These are phyloP conservation scores for Raphicerus campestris DNA, from an alignment of 2,113 vertebrate species.

Conservation along the genomic window DNA sequence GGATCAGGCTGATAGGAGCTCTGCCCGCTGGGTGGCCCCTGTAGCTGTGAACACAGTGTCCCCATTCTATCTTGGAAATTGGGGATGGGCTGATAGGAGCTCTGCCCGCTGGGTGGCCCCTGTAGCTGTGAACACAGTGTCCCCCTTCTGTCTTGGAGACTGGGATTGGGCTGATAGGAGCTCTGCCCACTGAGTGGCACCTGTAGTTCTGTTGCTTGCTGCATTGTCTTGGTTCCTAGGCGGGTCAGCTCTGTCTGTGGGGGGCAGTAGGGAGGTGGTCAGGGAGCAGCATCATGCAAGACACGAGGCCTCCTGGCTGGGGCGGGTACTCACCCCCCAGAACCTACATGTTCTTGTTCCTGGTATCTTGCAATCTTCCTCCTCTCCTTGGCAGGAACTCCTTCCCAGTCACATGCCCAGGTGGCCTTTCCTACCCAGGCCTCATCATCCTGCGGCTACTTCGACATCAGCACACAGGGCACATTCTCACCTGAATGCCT, in stretches of 20 bases:
- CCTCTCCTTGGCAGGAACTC: not conserved
- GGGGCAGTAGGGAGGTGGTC: not conserved
- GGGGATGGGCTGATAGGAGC: not conserved
- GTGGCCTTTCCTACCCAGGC: not conserved
- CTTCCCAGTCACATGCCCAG: not conserved
- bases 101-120: not conserved
- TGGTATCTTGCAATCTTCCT: not conserved
- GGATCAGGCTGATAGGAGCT: not conserved
- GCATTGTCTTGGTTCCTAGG: not conserved
- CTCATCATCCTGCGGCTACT: no score
- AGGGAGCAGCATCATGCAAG: rapidly evolving
- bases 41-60: not conserved
- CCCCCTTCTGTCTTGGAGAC: not conserved
- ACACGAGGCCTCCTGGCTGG: not conserved
- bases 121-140: not conserved
- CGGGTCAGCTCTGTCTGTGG: not conserved
- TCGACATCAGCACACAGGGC: no score
- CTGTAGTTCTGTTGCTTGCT: not conserved
- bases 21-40: not conserved
- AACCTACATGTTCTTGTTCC: no score
- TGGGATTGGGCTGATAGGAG: not conserved
- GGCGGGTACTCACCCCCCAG: rapidly evolving
- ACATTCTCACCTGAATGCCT: not conserved
- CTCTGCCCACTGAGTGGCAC: not conserved
- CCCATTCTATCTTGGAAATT: not conserved